Evolutionary conservation across 2,888 invertebrate genomes (phyloP), one percentile per base, ranked within the genome.

Genomic region (Trachelus iudaicus): DNA sequence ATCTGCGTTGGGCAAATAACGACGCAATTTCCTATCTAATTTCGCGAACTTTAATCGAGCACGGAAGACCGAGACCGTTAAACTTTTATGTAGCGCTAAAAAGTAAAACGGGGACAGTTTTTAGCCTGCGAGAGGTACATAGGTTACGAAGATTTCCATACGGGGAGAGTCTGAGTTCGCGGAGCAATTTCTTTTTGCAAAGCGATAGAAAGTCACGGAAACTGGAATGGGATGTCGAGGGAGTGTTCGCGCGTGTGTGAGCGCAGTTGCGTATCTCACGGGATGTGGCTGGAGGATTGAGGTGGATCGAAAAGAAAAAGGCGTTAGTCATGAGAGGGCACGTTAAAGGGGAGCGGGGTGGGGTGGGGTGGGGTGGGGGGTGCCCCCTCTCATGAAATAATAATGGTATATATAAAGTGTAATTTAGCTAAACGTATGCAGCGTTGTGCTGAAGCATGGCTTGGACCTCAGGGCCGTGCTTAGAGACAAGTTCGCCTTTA

Each of bases 381-480:
- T 1, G 1, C 9, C 85, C 85, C 87, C 23, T 85, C 85, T 87
- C 37, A 86, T 89, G 88, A 88, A 89, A 89, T 90, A 89, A 90
- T 89, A 89, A 89, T 88, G 86, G 88, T 87, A 87, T 86, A 85
- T 88, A 90, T 89, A 89, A 89, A 90, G 89, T 90, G 86, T 90
- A 90, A 90, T 90, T 90, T 89, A 88, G 85, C 89, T 89, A 90
- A 90, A 88, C 87, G 90, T 89, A 90, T 89, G 89, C 88, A 89
- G 87, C 86, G 89, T 88, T 86, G 87, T 84, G 85, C 86, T 79
- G 87, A 86, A 84, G 86, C 84, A 84, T 83, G 85, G 84, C 86
- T 83, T 80, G 84, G 83, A 81, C 75, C 78, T 76, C 89, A 90
- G 89, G 86, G 83, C 85, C 81, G 89, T 88, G 84, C 81, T 80